Evolutionary conservation across 2,888 invertebrate species (phyloP), one percentile per base, ranked within the genome.

Genomic region (Seira sanloemensis): DNA sequence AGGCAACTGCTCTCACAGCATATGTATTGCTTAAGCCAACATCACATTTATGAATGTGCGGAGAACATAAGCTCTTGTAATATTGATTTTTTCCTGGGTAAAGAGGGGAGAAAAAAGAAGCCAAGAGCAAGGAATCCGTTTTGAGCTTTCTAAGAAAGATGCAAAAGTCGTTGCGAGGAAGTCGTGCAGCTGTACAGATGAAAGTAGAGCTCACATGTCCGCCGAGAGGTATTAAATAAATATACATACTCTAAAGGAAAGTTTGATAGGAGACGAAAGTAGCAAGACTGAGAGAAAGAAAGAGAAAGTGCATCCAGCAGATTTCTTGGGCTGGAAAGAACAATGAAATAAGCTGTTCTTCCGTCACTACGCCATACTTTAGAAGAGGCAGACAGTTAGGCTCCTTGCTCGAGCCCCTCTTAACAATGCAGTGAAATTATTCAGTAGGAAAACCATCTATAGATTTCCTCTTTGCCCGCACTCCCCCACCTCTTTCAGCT

Each of bases 211-310:
- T 62, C 21, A 69, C 54, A 46, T 68, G 26, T 69, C 77, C 68
- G 54, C 69, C 25, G 77, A 77, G 77, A 77, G 68, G 77, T 68
- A 77, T 77, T 77, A 77, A 76, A 76, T 18, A 46, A 46, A 46
- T 67, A 24, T 76, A 66, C 46, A 74, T 62, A 27, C 18, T n/a
- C 4, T n/a, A 62, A 19, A 23, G 12, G n/a, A 62, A 62, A 62
- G 37, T 37, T 37, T 37, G 37, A 37, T 37, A 37, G 37, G 12
- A 37, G 12, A 37, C 7, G 37, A 37, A 37, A 37, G n/a, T n/a
- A n/a, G 50, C 12, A 50, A 50, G 50, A n/a, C n/a, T 50, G 12
- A 72, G 16, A n/a, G 12, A 24, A 50, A 37, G 21, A 24, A 23
- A 58, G 23, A 71, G 25, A 19, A 50, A 72, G 72, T 72, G 72